Base-by-base conservation (phyloP, 2,113 vertebrate species). In the Crotophaga sulcirostris region DNA sequence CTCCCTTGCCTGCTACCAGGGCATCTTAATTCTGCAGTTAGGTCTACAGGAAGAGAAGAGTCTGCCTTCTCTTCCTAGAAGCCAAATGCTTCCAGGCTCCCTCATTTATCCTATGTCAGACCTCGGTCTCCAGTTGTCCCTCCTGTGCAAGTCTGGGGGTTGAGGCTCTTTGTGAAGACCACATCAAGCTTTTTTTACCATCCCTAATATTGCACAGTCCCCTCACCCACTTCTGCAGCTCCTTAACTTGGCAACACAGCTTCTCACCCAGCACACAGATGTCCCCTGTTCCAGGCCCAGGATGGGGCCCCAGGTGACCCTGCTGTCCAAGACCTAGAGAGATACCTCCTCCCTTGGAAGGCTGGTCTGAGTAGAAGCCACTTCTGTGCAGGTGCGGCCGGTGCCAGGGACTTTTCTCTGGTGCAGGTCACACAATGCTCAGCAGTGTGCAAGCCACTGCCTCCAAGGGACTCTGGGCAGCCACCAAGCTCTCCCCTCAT, bases 361-460 rank as follows among this genome's bases (percentile, higher is more conserved):
- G n/a, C n/a, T 4, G 10, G 5, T 13, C n/a, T 15, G 6, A 45
- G 17, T 1, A 36, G 56, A 20, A 19, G 40, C 16, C 4, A 1
- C 13, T 20, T 13, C 7, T 4, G 0, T 21, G 16, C 7, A 6
- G 45, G 28, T 52, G 23, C 23, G 1, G 6, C 3, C 13, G 5
- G 40, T 12, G 23, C 7, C 10, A 3, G n/a, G 14, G 29, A 28
- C 44, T 38, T 38, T 3, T 18, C 44, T 23, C 15, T 3, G 14
- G 34, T 13, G n/a, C 51, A 25, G n/a, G 29, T 16, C 24, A 17
- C 20, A 2, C 20, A 7, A 33, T 9, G 36, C 10, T 3, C 17
- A 7, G 31, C 25, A 15, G 49, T 11, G 11, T 4, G 15, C 20
- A 5, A 38, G 15, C 11, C 76, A 6, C 47, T 9, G 10, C 47